A percentile compares a stretch with the other conserved stretches of the same genome.
phyloP scores from a whole-genome alignment of 2,113 vertebrate species.

The Macaca mulatta region DNA sequence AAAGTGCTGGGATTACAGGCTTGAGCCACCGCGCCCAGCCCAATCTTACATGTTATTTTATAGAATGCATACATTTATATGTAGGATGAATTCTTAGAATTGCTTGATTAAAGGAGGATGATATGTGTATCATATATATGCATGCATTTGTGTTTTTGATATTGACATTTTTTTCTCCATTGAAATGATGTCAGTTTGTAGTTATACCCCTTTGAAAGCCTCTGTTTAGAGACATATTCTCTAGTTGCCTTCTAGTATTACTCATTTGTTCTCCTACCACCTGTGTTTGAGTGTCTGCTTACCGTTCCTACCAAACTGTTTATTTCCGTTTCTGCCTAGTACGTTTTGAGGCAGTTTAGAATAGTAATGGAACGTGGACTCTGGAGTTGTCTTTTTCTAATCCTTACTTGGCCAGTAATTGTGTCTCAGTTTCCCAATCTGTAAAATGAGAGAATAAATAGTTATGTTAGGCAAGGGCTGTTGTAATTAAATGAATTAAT shows the following conservation, averaged over 20 bases:
- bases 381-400: neutral
- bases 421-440: neutral
- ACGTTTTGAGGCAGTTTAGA: neutral
- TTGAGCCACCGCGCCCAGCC: no score
- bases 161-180: neutral
- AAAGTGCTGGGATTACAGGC: no score
- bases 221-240: neutral
- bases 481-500: neutral
- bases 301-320: neutral
- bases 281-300: neutral
- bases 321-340: neutral
- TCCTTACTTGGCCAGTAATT: neutral
- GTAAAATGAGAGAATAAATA: neutral
- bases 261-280: neutral
- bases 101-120: neutral
- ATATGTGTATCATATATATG: neutral
- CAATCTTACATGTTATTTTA: neutral
- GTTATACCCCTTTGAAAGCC: neutral
- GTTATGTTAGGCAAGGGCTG: neutral
- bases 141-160: neutral
- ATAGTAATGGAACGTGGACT: neutral
- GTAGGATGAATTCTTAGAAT: neutral
- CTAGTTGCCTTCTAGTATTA: neutral
- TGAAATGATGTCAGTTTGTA: neutral
- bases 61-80: neutral